Evolutionary conservation across 2,888 invertebrate genomes (phyloP).

Genomic region (Lepidonotus clava): DNA sequence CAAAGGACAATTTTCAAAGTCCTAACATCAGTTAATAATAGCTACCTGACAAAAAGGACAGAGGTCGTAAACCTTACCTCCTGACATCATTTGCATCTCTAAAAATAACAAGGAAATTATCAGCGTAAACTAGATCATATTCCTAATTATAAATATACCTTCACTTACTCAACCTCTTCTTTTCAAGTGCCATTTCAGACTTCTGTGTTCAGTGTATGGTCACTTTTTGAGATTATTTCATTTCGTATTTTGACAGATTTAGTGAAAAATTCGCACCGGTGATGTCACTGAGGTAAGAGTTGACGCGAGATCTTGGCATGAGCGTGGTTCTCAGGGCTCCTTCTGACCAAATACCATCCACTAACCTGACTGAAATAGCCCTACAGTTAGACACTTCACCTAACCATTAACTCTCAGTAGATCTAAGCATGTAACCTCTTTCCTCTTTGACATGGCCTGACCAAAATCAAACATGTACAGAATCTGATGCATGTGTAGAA

Average conservation of each 20-base stretch:
- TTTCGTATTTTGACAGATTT: slow-evolving; percentile 48
- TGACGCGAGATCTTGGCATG: slow-evolving; percentile 46
- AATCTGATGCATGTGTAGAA: slow-evolving; percentile 12
- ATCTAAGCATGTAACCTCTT: slow-evolving; percentile 10
- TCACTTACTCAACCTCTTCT: background rate
- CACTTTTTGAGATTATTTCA: slow-evolving; percentile 39
- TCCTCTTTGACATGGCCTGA: background rate
- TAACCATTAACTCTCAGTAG: background rate
- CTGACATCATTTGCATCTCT: background rate
- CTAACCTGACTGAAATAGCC: background rate
- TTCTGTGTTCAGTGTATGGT: background rate
- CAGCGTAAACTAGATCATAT: no score
- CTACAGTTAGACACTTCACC: background rate
- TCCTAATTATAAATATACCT: background rate
- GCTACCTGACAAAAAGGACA: no score
- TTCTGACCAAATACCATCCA: slow-evolving; percentile 1
- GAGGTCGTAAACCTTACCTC: slow-evolving; percentile 30
- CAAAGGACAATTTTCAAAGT: no score
- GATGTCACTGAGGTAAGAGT: slow-evolving; percentile 52
- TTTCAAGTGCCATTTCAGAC: background rate
- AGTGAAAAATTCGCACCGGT: slow-evolving; percentile 44
- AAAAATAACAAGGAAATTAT: no score
- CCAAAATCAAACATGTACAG: background rate
- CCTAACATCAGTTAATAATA: no score
- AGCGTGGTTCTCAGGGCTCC: slow-evolving; percentile 8